Base-by-base conservation (phyloP, 2,888 invertebrate species). In the Exocentrus adspersus region DNA sequence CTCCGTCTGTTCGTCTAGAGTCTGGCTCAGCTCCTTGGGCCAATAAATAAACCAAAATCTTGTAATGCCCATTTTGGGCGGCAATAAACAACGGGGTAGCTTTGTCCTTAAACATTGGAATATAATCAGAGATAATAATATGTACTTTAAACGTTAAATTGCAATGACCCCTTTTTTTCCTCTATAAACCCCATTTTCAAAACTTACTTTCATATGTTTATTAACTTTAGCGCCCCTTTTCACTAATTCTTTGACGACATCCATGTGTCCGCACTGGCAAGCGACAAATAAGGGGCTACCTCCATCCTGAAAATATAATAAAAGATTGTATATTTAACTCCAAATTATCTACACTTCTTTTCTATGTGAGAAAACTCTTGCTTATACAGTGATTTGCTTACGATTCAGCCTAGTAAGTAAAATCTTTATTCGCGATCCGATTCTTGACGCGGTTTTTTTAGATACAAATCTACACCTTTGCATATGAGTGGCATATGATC, bases 241-340 rank as follows among this genome's bases (percentile, higher is more conserved):
- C 57, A 97, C 87, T 4, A 97, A 85, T 79, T 94, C 92, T 73
- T 92, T 89, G 2, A 94, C 95, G 65, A 96, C 92, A 64, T 94
- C 91, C 75, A 93, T 85, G 81, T 97, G 94, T 1, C 95, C 96
- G 79, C 94, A 94, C 79, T 97, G 95, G 72, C 95, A 93, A 52
- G 97, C 92, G 58, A 97, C 92, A 81, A 97, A 95, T 61, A 97
- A 84, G 0, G 97, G 94, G 21, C 97, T 96, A 60, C 96, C 97
- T n/a, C 97, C 96, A 81, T 97, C 97, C 95, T 96, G 81, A 45
- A 80, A 80, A 78, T 77, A 70, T n/a, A 52, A 28, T 37, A 17
- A 37, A 17, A 54, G 2, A 48, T 41, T 3, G 41, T 14, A 41
- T 32, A n/a, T 10, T 9, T 4, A 10, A 6, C 37, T 37, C n/a